Percentiles rank a stretch among this genome's conserved stretches.
phyloP scores from a whole-genome alignment of 2,113 vertebrate species.

The Eubucco bourcierii region DNA sequence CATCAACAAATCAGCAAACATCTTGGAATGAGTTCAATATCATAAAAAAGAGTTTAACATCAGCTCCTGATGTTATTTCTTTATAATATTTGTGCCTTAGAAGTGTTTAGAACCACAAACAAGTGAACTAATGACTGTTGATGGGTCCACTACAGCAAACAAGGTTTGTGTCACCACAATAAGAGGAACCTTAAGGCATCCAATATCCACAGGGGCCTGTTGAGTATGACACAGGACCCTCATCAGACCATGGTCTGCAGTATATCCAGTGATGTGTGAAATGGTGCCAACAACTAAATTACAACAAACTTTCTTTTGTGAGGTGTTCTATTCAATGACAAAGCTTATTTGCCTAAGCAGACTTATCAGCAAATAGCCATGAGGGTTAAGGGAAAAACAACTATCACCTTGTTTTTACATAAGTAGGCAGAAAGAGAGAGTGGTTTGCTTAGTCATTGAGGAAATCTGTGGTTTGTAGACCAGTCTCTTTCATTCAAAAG shows the following conservation, averaged over 20 bases:
- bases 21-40: not conserved
- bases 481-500: not conserved
- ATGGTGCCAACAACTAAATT: not conserved
- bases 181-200: not conserved
- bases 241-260: not conserved
- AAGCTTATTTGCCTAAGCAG: not conserved
- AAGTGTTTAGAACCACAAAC: not conserved
- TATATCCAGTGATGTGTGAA: not conserved
- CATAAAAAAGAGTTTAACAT: not conserved
- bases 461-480: not conserved
- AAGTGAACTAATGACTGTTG: not conserved
- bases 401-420: not conserved
- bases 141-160: not conserved
- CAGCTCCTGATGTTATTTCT: not conserved
- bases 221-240: not conserved
- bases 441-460: not conserved
- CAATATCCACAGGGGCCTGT: not conserved
- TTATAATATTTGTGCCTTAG: not conserved
- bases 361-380: not conserved
- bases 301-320: not conserved
- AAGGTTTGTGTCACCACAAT: fast-evolving
- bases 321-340: not conserved
- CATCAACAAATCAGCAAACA: not conserved
- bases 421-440: not conserved
- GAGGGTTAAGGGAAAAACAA: not conserved